Evolutionary conservation across 2,113 vertebrate genomes (phyloP).

Genomic region (Perca flavescens): DNA sequence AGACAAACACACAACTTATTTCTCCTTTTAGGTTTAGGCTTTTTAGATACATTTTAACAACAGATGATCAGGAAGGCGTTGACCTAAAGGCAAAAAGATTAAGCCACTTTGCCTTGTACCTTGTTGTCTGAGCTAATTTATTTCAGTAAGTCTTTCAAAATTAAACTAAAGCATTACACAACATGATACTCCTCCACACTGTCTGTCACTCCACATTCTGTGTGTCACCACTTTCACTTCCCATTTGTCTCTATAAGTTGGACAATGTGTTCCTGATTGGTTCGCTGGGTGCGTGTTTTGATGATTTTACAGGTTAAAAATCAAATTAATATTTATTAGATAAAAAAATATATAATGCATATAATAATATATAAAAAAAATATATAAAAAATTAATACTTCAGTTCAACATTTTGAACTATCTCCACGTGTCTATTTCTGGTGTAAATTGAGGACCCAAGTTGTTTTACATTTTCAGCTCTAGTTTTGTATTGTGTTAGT

Average conservation of each 20-base stretch:
- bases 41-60: not conserved
- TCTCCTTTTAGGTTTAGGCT: conserved; percentile 53
- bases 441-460: not conserved
- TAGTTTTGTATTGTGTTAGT: not conserved
- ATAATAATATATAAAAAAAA: too few species aligned
- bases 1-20: conserved; percentile 39
- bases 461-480: not conserved
- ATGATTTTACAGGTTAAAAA: not conserved
- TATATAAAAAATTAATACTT: too few species aligned
- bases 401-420: not conserved
- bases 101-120: not conserved
- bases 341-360: too few species aligned
- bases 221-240: conserved; percentile 67
- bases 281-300: not conserved
- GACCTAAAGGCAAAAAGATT: not conserved
- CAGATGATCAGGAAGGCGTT: not conserved
- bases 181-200: not conserved
- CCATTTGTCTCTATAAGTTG: conserved; percentile 17
- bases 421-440: not conserved
- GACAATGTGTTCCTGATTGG: not conserved
- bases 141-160: not conserved
- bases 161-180: not conserved
- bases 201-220: not conserved
- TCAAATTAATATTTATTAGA: too few species aligned
- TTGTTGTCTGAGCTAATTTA: not conserved